Percentiles rank a stretch among this genome's conserved stretches.
Evolutionary conservation across 2,797 vertebrate genomes (phyloP).

Genomic region (Garrulus glandarius): DNA sequence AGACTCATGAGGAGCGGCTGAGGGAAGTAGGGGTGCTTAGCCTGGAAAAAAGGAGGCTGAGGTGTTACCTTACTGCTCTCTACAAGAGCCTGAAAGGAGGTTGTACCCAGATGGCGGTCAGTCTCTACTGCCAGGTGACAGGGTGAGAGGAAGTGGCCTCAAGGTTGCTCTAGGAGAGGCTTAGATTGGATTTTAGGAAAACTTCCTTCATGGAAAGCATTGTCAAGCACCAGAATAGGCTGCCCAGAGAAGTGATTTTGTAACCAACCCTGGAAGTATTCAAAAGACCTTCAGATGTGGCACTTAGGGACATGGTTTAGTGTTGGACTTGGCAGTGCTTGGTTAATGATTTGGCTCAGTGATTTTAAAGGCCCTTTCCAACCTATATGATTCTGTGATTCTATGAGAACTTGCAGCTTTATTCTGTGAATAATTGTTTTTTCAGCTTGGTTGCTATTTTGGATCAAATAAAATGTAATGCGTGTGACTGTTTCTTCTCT

Average conservation of each 20-base stretch:
- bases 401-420: not conserved
- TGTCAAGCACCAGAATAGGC: not conserved
- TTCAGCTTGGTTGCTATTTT: conserved; percentile 22
- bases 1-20: not conserved
- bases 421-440: conserved; percentile 8
- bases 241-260: not conserved
- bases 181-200: not conserved
- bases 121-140: not conserved
- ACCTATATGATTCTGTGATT: not conserved
- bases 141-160: not conserved
- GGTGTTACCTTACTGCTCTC: accelerated
- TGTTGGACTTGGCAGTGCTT: not conserved
- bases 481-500: not conserved
- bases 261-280: not conserved
- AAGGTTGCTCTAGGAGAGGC: accelerated
- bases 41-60: not conserved
- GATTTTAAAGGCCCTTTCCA: not conserved
- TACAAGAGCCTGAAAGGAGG: not conserved
- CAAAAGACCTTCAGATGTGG: not conserved
- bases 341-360: not conserved
- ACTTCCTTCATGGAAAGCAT: not conserved
- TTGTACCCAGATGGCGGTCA: accelerated
- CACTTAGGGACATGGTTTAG: not conserved
- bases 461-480: not conserved
- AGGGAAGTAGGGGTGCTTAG: not conserved